phyloP scores from a whole-genome alignment of 2,888 invertebrate genomes.

The Agonopterix subpropinquella region DNA sequence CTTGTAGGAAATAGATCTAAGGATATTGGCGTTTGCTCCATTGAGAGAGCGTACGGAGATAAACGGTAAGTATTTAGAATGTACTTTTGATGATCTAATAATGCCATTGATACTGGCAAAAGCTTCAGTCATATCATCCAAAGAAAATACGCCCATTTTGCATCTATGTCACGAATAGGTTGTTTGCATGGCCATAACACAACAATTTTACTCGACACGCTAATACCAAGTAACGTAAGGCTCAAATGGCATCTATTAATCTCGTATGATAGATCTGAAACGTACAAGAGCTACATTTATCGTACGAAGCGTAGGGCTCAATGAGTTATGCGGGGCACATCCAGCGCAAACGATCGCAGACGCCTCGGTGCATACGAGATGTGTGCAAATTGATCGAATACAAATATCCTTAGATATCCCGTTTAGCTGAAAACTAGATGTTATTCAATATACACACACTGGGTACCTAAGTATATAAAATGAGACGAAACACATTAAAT shows the following conservation, averaged over 20 bases:
- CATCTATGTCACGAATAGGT: too few relatives aligned
- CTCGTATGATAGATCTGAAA: constrained; percentile 10
- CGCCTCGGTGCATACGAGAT: constrained; percentile 56
- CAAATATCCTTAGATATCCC: constrained; percentile 34
- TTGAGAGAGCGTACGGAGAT: too few relatives aligned
- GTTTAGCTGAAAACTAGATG: neutral
- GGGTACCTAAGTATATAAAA: too few relatives aligned
- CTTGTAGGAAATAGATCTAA: too few relatives aligned
- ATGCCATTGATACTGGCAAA: too few relatives aligned
- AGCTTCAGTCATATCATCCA: too few relatives aligned
- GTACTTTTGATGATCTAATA: too few relatives aligned
- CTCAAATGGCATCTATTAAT: constrained; percentile 1
- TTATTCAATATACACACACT: neutral
- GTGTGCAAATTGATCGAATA: constrained; percentile 59
- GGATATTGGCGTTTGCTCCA: too few relatives aligned
- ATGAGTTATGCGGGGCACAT: constrained; percentile 60
- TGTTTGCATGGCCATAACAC: too few relatives aligned
- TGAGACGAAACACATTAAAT: too few relatives aligned
- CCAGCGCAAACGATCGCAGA: constrained; percentile 48
- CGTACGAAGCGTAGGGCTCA: constrained; percentile 18
- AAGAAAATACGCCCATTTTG: too few relatives aligned
- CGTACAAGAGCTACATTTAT: constrained; percentile 16
- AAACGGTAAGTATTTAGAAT: too few relatives aligned
- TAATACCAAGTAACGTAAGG: neutral
- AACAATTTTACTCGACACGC: neutral